These are phyloP conservation scores for Eupithecia insigniata DNA, from an alignment of 2,888 invertebrate species.

Conservation along the genomic window DNA sequence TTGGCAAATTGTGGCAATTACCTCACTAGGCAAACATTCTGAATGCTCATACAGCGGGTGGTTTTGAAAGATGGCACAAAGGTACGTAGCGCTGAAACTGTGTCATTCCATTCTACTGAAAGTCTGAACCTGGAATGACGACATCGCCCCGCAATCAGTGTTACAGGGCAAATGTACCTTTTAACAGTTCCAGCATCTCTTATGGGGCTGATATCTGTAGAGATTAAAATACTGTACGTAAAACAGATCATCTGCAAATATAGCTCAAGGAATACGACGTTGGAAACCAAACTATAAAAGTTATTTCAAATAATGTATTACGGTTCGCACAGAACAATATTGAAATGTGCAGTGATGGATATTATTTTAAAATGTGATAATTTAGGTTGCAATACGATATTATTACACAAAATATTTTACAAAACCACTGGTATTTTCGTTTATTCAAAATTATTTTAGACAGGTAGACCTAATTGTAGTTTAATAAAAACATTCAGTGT, in stretches of 20 bases:
- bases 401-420: too few species aligned
- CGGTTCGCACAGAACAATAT: background rate
- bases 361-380: too few species aligned
- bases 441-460: too few species aligned
- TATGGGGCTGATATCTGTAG: background rate
- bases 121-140: slow-evolving; percentile 45
- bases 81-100: slow-evolving; percentile 53
- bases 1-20: slow-evolving; percentile 18
- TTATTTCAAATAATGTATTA: background rate
- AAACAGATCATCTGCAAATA: background rate
- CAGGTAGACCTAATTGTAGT: too few species aligned
- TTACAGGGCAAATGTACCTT: slow-evolving; percentile 41
- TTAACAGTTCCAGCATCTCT: slow-evolving; percentile 8
- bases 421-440: too few species aligned
- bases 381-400: too few species aligned
- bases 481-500: too few species aligned
- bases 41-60: slow-evolving; percentile 14
- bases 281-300: too few species aligned
- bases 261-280: background rate
- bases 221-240: background rate
- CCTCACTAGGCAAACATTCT: slow-evolving; percentile 24
- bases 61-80: slow-evolving; percentile 43
- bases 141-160: slow-evolving; percentile 58
- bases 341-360: background rate
- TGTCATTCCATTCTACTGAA: slow-evolving; percentile 71